Evolutionary conservation across 2,113 vertebrate genomes (phyloP), one percentile per base, ranked within the genome.

Genomic region (Genyomyrus donnyi): DNA sequence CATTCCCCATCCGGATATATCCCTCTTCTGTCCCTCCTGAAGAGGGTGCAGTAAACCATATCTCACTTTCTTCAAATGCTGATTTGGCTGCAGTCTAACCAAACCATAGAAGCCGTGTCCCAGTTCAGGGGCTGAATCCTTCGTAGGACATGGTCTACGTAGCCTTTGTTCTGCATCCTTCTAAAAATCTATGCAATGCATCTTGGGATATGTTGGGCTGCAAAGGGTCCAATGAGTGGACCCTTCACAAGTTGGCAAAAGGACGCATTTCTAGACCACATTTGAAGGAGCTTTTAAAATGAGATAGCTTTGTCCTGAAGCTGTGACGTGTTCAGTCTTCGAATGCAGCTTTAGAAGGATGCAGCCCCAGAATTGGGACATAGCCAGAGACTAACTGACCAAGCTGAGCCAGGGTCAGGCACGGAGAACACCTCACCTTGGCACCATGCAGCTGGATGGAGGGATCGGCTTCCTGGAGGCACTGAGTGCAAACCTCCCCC

Each of bases 371-470:
- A 70, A 31, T 13, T 15, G 62, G 10, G 10, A 70, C 62, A 70
- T 27, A 31, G 62, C 9, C 62, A 31, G n/a, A 77, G 70, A 15
- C 70, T 39, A 31, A 52, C 21, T 31, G 48, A 15, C 31, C 9
- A 27, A 17, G 31, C 53, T 52, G 53, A 39, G 6, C 7, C 53
- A 62, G 87, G 35, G 35, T 42, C 52, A 62, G 84, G 42, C 39
- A 11, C 1, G 45, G 21, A 27, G 24, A 5, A 70, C 3, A 46
- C 45, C 90, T 94, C 95, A 99, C 98, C 96, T 99, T 99, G 89
- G 97, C 94, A 90, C 98, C 98, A 0, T 99, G 98, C 49, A 99
- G 96, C 89, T 99, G 98, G 88, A 99, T 93, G 27, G 97, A 97
- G 0, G 97, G 93, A 89, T 99, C 98, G 0, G 92, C 93, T 93